These are phyloP conservation scores for Hyperoplus immaculatus DNA, from an alignment of 2,797 vertebrate species.

Conservation along the genomic window DNA sequence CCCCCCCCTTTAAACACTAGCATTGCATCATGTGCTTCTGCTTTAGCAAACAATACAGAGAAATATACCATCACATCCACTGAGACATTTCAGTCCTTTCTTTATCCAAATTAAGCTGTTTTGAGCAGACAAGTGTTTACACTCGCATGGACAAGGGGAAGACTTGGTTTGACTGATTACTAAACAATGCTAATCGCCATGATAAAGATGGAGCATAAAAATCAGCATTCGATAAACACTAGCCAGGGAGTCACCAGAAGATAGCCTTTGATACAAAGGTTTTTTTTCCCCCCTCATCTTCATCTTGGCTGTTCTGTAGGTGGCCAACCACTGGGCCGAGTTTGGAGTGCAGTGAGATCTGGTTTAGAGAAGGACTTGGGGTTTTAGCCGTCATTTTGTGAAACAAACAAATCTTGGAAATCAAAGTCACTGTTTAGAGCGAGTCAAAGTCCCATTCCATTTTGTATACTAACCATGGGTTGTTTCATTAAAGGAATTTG, in stretches of 20 bases:
- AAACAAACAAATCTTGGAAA: constrained; percentile 83
- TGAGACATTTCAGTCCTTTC: constrained; percentile 69
- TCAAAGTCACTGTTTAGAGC: constrained; percentile 80
- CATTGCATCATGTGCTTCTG: constrained; percentile 66
- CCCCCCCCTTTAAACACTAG: constrained; percentile 62
- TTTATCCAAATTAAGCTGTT: constrained; percentile 70
- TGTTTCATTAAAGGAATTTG: constrained; percentile 61
- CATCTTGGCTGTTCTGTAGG: constrained; percentile 65
- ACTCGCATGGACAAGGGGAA: constrained; percentile 70
- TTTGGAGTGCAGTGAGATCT: constrained; percentile 71
- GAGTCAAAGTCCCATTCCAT: constrained; percentile 68
- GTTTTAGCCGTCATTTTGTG: constrained; percentile 79
- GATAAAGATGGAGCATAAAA: constrained; percentile 83
- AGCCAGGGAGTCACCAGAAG: constrained; percentile 68
- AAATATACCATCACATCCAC: constrained; percentile 60
- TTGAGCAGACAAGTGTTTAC: constrained; percentile 80
- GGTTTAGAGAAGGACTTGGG: constrained; percentile 75
- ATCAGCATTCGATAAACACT: constrained; percentile 80
- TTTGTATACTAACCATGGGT: constrained; percentile 55
- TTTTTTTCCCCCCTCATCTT: constrained; percentile 56
- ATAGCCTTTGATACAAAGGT: constrained; percentile 78
- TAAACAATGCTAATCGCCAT: constrained; percentile 82
- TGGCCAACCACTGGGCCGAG: constrained; percentile 73
- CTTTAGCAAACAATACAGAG: constrained; percentile 65
- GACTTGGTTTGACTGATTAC: constrained; percentile 76